These are phyloP conservation scores for Cantharis flavilabris DNA, from an alignment of 2,888 invertebrate genomes.

Conservation along the genomic window DNA sequence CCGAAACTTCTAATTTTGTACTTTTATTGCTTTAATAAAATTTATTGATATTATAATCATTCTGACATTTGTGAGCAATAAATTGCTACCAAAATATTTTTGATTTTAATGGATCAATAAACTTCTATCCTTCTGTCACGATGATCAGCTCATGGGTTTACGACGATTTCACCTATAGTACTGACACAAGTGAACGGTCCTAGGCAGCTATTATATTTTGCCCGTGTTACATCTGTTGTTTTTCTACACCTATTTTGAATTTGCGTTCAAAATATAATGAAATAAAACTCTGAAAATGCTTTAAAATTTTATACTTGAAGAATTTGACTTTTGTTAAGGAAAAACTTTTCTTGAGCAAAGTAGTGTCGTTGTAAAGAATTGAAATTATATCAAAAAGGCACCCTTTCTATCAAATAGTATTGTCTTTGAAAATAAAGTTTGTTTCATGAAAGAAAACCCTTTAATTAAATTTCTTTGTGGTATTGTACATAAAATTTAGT, in stretches of 20 bases:
- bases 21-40: not conserved
- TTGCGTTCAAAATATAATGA: not conserved
- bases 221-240: not conserved
- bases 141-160: not conserved
- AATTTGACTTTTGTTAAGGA: not conserved
- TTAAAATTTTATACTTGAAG: not conserved
- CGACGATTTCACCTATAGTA: not conserved
- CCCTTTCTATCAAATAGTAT: not conserved
- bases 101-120: not conserved
- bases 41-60: not conserved
- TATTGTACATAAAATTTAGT: constrained; percentile 49
- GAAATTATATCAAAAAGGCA: not conserved
- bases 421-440: constrained; percentile 35
- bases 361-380: not conserved
- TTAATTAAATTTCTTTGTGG: constrained; percentile 43
- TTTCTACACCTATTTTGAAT: not conserved
- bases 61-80: not conserved
- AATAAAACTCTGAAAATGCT: not conserved
- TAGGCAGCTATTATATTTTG: not conserved
- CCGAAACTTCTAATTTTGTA: not conserved
- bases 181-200: not conserved
- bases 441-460: constrained; percentile 40
- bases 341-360: not conserved
- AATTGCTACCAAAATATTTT: not conserved
- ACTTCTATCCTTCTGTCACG: not conserved